These are phyloP conservation scores for Cephus sareptanus DNA, from an alignment of 2,888 invertebrate genomes.

Conservation along the genomic window DNA sequence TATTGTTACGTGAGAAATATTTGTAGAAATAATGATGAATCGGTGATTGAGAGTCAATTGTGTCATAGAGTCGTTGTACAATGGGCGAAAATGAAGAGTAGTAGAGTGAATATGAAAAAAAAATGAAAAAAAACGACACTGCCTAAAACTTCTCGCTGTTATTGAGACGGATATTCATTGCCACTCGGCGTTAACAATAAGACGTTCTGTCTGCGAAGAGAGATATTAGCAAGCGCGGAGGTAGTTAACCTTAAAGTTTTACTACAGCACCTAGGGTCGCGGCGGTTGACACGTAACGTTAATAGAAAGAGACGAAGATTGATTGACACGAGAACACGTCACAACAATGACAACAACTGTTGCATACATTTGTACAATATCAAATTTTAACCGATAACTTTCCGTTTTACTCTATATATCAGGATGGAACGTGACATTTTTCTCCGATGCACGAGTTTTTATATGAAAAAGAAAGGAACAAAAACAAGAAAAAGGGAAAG, in stretches of 20 bases:
- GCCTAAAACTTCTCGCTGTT: conserved; percentile 15
- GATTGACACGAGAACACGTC: background rate
- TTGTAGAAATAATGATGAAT: background rate
- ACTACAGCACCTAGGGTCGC: conserved; percentile 38
- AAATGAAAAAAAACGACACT: conserved; percentile 18
- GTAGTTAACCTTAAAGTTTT: conserved; percentile 40
- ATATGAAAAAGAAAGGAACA: conserved; percentile 24
- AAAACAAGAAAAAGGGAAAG: conserved; percentile 16
- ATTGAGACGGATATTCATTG: background rate
- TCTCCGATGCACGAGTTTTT: conserved; percentile 37
- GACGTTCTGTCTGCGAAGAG: conserved; percentile 42
- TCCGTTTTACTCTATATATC: conserved; percentile 47
- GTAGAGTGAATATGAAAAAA: conserved; percentile 8
- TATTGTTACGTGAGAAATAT: background rate
- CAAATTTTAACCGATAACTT: conserved; percentile 47
- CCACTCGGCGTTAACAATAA: conserved; percentile 23
- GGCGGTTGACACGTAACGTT: conserved; percentile 45
- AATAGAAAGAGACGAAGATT: conserved; percentile 28
- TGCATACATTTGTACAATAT: conserved; percentile 57
- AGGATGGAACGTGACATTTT: conserved; percentile 38
- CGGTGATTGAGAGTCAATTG: background rate
- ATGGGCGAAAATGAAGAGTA: background rate
- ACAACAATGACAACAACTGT: conserved; percentile 19
- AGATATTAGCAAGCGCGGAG: conserved; percentile 30
- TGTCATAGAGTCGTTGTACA: background rate